phyloP scores from a whole-genome alignment of 1,140 invertebrate species.

The Sitobion miscanthi region DNA sequence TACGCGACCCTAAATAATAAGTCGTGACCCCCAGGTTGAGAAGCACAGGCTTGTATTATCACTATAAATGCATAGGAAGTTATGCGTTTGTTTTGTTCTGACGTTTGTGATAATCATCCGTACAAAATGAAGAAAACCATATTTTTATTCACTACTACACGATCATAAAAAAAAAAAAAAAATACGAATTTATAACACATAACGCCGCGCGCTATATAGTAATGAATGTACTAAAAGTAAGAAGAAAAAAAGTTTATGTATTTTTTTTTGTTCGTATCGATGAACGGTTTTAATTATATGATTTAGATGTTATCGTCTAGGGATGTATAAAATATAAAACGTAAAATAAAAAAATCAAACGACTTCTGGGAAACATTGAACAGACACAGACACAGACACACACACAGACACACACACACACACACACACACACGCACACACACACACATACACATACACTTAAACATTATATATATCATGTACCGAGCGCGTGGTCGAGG shows the following conservation, averaged over 20 bases:
- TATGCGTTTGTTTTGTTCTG: neutral
- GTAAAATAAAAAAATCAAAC: constrained; percentile 23
- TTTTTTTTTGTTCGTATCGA: neutral
- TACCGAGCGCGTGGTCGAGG: constrained; percentile 18
- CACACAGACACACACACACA: neutral
- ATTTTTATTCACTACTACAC: neutral
- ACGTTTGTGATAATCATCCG: neutral
- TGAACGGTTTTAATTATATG: constrained; percentile 7
- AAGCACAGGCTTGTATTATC: too few relatives aligned
- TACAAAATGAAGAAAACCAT: neutral
- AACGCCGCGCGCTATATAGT: neutral
- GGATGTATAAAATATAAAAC: constrained; percentile 8
- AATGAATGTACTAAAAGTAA: neutral
- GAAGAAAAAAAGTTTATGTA: constrained; percentile 25
- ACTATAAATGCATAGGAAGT: neutral
- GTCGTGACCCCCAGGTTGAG: too few relatives aligned
- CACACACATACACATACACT: neutral
- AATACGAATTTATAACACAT: constrained; percentile 8
- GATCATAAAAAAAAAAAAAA: neutral
- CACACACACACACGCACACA: neutral
- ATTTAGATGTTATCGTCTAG: constrained; percentile 27
- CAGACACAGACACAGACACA: neutral
- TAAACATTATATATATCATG: neutral
- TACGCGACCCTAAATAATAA: too few relatives aligned
- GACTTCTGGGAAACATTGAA: constrained; percentile 33